Base-by-base conservation (phyloP, 2,113 vertebrate genomes). In the Puntigrus tetrazona region DNA sequence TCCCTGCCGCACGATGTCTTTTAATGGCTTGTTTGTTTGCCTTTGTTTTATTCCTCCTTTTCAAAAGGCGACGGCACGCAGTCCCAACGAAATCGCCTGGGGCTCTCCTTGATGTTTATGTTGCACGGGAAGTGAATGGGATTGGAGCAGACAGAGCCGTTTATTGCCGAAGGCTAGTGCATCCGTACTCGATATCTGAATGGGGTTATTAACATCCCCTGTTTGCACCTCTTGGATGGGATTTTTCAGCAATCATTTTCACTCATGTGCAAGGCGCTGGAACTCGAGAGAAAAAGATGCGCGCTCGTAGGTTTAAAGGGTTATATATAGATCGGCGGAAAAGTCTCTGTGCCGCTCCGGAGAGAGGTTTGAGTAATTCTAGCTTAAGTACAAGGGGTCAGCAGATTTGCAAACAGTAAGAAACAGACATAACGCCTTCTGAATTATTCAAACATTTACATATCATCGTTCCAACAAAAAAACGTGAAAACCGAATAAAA, bases 11-110 rank as follows among this genome's bases (percentile, higher is more conserved):
- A 77, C 65, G 4, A n/a, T 59, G 79, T 18, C 61, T 84, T 88
- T 87, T 86, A 87, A 89, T 81, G 84, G 81, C 72, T 84, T 87
- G 61, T 86, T 91, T 86, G 80, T 83, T 82, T 81, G 74, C 84
- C 34, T 77, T 81, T 88, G 67, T 75, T 78, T 83, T 75, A 78
- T 80, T 80, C 78, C 79, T 78, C 43, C 81, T 50, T 87, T 85
- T 76, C 34, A 47, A 31, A 76, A 83, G 36, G 77, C 52, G 14
- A 61, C 7, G 14, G 63, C 55, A 69, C 11, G 69, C 45, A 59
- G 38, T 79, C 81, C 67, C 7, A 16, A 52, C 50, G 38, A 80
- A 79, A 77, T 31, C n/a, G 83, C 87, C 86, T 41, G 47, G 67
- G 88, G 86, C 63, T 14, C 74, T 88, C 79, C 72, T 73, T 57